phyloP scores from a whole-genome alignment of 2,888 invertebrate genomes.

The Yponomeuta sedellus region DNA sequence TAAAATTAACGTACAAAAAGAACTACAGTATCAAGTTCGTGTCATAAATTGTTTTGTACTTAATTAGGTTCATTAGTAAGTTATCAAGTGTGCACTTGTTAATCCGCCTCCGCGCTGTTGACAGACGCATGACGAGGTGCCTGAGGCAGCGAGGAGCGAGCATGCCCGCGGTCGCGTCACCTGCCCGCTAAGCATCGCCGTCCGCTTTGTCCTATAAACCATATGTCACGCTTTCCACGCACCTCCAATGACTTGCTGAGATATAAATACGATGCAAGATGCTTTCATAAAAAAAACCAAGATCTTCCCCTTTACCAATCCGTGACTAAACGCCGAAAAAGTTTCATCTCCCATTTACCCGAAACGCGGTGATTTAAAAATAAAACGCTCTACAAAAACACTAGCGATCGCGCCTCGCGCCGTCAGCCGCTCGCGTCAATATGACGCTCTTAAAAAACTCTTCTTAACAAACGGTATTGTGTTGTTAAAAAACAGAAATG shows the following conservation, averaged over 20 bases:
- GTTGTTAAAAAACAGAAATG: conserved; percentile 73
- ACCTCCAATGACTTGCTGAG: conserved; percentile 35
- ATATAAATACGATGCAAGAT: conserved; percentile 45
- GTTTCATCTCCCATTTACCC: conserved; percentile 57
- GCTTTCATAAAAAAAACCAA: conserved; percentile 42
- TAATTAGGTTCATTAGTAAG: neutral
- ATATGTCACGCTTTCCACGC: conserved; percentile 50
- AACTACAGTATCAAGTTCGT: neutral
- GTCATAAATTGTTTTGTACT: neutral
- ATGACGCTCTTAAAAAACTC: conserved; percentile 71
- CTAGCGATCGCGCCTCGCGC: conserved; percentile 56
- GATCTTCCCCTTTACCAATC: conserved; percentile 56
- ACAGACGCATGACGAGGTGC: conserved; percentile 28
- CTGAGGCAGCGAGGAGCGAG: conserved; percentile 19
- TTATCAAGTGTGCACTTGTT: conserved; percentile 11
- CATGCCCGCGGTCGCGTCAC: conserved; percentile 5
- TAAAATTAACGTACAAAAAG: neutral
- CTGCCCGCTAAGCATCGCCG: conserved; percentile 14
- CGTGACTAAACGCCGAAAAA: conserved; percentile 64
- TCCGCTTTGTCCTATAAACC: conserved; percentile 55
- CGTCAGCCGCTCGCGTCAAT: conserved; percentile 54
- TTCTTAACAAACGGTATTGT: conserved; percentile 67
- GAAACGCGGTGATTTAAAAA: conserved; percentile 64
- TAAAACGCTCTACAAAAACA: conserved; percentile 59
- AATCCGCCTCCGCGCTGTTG: conserved; percentile 17